Conservation (phyloP, 2,888 invertebrate genomes). For the Pristionchus exspectatus region DNA sequence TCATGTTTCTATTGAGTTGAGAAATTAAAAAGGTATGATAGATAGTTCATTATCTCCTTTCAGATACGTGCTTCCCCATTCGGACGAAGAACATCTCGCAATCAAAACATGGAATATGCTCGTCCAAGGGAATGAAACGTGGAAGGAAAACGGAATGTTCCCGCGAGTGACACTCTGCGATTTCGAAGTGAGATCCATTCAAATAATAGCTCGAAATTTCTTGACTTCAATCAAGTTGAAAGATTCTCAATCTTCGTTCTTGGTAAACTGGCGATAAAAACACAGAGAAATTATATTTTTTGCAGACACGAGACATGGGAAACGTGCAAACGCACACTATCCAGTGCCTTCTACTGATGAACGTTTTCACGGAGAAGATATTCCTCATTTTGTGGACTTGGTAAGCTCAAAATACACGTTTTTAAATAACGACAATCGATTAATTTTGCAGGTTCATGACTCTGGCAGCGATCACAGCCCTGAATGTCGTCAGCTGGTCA, state of each 20-base stretch:
- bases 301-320: slow-evolving; percentile 78
- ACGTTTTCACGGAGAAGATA: slow-evolving; percentile 76
- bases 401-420: slow-evolving; percentile 55
- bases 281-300: not conserved
- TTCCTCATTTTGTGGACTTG: slow-evolving; percentile 73
- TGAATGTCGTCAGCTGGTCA: slow-evolving; percentile 73
- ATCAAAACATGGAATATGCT: slow-evolving; percentile 71
- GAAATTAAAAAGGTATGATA: too few relatives aligned
- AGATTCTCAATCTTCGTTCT: not conserved
- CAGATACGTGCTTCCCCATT: slow-evolving; percentile 68
- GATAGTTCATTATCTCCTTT: not conserved
- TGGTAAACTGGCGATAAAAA: not conserved
- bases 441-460: slow-evolving; percentile 71
- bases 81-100: slow-evolving; percentile 65
- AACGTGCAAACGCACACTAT: slow-evolving; percentile 76
- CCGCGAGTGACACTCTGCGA: slow-evolving; percentile 78
- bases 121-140: slow-evolving; percentile 72
- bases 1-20: too few relatives aligned
- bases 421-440: not conserved
- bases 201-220: too few relatives aligned
- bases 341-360: slow-evolving; percentile 77
- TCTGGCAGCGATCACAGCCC: slow-evolving; percentile 70
- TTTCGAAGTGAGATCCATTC: slow-evolving; percentile 69
- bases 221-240: too few relatives aligned
- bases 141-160: slow-evolving; percentile 76